A percentile compares a stretch with the other conserved stretches of the same genome.
Evolutionary conservation across 1,140 invertebrate genomes (phyloP).

Genomic region (Bombus fervidus): DNA sequence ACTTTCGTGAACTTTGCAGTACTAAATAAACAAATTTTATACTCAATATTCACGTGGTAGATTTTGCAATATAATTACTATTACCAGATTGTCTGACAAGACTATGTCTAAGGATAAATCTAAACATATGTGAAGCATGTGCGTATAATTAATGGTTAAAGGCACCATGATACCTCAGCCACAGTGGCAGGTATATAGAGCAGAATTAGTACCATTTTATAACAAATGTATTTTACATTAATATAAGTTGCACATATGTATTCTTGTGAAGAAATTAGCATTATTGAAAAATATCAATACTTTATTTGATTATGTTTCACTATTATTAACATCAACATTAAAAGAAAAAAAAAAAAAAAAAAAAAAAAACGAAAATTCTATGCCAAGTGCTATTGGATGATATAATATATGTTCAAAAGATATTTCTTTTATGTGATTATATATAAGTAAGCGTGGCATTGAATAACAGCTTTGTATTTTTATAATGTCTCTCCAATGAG

Average conservation of each 20-base stretch:
- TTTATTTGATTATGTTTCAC: conserved; percentile 57
- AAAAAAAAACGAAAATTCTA: conserved; percentile 46
- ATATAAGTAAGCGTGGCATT: conserved; percentile 43
- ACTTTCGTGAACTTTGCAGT: conserved; percentile 54
- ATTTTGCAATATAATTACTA: conserved; percentile 69
- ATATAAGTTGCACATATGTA: conserved; percentile 61
- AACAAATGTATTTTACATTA: conserved; percentile 66
- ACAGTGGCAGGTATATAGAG: conserved; percentile 61
- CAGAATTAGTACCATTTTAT: conserved; percentile 68
- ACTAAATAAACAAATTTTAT: conserved; percentile 65
- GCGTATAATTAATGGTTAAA: conserved; percentile 63
- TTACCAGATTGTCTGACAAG: conserved; percentile 61
- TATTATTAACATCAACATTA: conserved; percentile 16
- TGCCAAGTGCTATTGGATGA: conserved; percentile 50
- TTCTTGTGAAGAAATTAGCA: conserved; percentile 56
- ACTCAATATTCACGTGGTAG: conserved; percentile 63
- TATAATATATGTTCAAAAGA: background rate
- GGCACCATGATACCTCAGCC: conserved; percentile 63
- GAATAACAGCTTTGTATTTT: conserved; percentile 56
- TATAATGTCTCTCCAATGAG: conserved; percentile 42
- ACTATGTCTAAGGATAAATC: conserved; percentile 56
- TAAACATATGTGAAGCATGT: conserved; percentile 63
- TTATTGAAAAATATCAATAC: conserved; percentile 52
- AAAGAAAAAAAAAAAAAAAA: conserved; percentile 6
- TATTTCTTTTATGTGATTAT: conserved; percentile 40